A percentile compares a stretch with the other conserved stretches of the same genome.
These are phyloP conservation scores for Helicoverpa zea DNA, from an alignment of 1,140 invertebrate genomes.

Conservation along the genomic window DNA sequence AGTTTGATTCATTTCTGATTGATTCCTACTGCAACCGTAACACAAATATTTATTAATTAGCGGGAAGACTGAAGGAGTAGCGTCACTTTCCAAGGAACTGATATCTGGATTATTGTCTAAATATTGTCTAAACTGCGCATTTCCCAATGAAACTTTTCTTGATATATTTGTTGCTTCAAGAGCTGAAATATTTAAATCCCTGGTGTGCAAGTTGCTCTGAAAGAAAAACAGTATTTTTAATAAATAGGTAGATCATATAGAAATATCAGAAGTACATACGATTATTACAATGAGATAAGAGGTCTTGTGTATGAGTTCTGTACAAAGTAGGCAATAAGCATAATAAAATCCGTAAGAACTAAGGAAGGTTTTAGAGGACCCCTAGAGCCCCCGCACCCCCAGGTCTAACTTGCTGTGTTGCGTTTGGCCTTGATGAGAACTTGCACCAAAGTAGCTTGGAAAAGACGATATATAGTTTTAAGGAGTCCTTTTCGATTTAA, in stretches of 20 bases:
- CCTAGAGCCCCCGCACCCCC: no score
- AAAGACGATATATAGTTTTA: no score
- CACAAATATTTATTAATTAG: slow-evolving; percentile 71
- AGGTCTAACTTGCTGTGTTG: no score
- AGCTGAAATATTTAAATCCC: slow-evolving; percentile 70
- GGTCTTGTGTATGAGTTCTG: no score
- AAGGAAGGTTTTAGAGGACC: no score
- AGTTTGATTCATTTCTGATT: slow-evolving; percentile 63
- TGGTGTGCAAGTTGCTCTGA: slow-evolving; percentile 70
- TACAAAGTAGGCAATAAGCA: no score
- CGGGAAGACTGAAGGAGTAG: slow-evolving; percentile 64
- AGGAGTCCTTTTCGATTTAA: no score
- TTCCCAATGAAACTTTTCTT: slow-evolving; percentile 68
- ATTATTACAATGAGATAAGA: no score
- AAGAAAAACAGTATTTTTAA: slow-evolving; percentile 60
- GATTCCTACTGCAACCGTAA: slow-evolving; percentile 76
- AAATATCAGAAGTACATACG: no score
- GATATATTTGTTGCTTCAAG: slow-evolving; percentile 80
- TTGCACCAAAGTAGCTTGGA: no score
- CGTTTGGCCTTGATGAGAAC: no score
- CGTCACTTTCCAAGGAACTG: not conserved
- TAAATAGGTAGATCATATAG: not conserved
- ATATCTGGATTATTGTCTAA: slow-evolving; percentile 6
- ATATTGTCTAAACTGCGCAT: slow-evolving; percentile 33
- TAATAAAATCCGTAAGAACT: no score